phyloP scores from a whole-genome alignment of 2,797 vertebrate species.

The Phyllotis vaccarum region DNA sequence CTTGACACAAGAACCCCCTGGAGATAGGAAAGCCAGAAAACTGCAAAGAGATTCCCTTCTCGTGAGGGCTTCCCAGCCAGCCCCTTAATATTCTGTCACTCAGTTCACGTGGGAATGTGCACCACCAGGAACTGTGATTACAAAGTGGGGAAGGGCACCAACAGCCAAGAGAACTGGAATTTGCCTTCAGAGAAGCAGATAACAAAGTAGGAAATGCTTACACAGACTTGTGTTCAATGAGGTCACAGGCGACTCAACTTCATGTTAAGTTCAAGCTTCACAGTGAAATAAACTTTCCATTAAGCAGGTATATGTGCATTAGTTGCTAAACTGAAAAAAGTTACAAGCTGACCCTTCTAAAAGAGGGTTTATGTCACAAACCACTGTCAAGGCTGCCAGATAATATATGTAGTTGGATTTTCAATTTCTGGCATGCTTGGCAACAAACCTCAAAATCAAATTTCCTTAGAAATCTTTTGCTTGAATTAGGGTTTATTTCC shows the following conservation, averaged over 20 bases:
- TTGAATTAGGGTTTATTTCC: conserved; percentile 24
- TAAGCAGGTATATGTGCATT: too few relatives aligned
- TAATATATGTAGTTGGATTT: not conserved
- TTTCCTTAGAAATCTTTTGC: conserved; percentile 37
- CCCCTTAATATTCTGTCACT: not conserved
- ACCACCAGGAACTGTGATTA: not conserved
- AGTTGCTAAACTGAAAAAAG: not conserved
- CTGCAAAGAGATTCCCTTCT: not conserved
- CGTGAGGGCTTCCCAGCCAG: not conserved
- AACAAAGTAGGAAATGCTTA: conserved; percentile 9
- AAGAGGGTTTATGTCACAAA: not conserved
- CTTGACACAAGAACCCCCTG: not conserved
- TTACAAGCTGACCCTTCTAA: not conserved
- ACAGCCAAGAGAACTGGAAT: not conserved
- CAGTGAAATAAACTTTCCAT: not conserved
- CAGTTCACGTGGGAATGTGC: not conserved
- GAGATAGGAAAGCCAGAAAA: not conserved
- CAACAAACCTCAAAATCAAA: conserved; percentile 41
- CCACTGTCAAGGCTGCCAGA: not conserved
- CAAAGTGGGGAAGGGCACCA: not conserved
- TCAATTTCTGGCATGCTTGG: not conserved
- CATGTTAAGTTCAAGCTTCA: not conserved
- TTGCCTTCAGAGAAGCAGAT: not conserved
- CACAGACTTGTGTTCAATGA: not conserved
- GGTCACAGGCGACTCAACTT: not conserved